These are phyloP conservation scores for Stegodyphus mimosarum DNA, from an alignment of 1,140 invertebrate species.

Conservation along the genomic window DNA sequence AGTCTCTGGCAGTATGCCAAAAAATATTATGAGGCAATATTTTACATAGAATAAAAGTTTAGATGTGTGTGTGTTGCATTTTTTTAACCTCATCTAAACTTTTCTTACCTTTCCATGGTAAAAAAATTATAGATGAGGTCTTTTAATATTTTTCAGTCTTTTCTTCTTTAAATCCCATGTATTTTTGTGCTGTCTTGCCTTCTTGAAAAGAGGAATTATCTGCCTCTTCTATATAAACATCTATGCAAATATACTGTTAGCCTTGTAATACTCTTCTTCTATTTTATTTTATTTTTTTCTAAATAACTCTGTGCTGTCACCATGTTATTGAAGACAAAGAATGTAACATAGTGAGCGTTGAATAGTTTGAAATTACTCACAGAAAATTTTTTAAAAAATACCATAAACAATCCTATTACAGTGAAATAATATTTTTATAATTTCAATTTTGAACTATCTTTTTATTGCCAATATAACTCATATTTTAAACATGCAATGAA, in stretches of 20 bases:
- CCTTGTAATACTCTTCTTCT: slow-evolving; percentile 22
- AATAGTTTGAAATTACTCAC: too few species aligned
- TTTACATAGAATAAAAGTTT: not conserved
- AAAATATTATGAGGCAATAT: slow-evolving; percentile 8
- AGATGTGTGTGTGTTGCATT: too few species aligned
- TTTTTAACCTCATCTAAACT: too few species aligned
- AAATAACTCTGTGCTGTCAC: too few species aligned
- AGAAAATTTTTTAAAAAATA: too few species aligned
- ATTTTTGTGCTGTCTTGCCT: slow-evolving; percentile 28
- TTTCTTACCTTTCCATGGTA: not conserved
- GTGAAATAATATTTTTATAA: too few species aligned
- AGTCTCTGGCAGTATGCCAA: not conserved
- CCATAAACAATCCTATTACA: too few species aligned
- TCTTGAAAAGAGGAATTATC: not conserved
- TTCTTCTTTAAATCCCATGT: not conserved
- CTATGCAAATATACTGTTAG: slow-evolving; percentile 57
- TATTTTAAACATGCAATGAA: too few species aligned
- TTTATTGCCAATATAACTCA: too few species aligned
- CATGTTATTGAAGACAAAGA: too few species aligned
- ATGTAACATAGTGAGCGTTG: too few species aligned
- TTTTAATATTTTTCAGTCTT: not conserved
- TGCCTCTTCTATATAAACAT: slow-evolving; percentile 48
- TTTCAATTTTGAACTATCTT: too few species aligned
- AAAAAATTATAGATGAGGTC: not conserved
- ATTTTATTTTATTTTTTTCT: slow-evolving; percentile 21